phyloP scores from a whole-genome alignment of 2,888 invertebrate species.

The Plagodis dolabraria region DNA sequence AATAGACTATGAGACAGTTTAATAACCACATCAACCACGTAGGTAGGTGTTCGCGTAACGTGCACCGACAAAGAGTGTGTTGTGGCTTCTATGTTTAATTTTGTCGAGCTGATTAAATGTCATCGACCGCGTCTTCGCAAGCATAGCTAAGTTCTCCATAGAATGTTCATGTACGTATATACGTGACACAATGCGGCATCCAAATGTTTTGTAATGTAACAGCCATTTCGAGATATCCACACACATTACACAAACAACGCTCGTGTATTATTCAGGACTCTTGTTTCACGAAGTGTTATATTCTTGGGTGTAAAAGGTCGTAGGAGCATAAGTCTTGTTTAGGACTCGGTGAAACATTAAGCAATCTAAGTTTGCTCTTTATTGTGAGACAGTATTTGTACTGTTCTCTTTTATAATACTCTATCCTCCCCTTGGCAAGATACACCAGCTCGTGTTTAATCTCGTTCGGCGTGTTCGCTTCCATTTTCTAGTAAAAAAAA shows the following conservation, averaged over 20 bases:
- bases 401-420: not conserved
- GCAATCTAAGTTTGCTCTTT: slow-evolving; percentile 15
- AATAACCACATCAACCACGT: slow-evolving; percentile 12
- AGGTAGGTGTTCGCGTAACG: not conserved
- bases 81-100: slow-evolving; percentile 22
- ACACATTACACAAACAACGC: slow-evolving; percentile 16
- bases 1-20: slow-evolving; percentile 19
- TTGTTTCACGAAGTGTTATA: slow-evolving; percentile 9
- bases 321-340: not conserved
- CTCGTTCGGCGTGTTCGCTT: slow-evolving; percentile 3
- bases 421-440: slow-evolving; percentile 1
- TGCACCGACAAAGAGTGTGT: slow-evolving; percentile 1
- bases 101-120: slow-evolving; percentile 26
- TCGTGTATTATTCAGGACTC: slow-evolving; percentile 13
- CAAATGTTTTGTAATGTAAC: slow-evolving; percentile 17
- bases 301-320: slow-evolving; percentile 18
- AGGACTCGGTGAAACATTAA: slow-evolving; percentile 4
- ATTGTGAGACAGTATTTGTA: slow-evolving; percentile 3
- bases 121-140: slow-evolving; percentile 22
- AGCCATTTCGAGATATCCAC: slow-evolving; percentile 19
- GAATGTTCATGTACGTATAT: slow-evolving; percentile 17
- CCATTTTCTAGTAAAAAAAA: slow-evolving; percentile 28
- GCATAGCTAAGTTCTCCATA: not conserved
- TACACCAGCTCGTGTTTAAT: slow-evolving; percentile 10
- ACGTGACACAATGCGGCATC: slow-evolving; percentile 30